Percentiles rank a stretch among this genome's conserved stretches.
These are phyloP conservation scores for Fulica atra DNA, from an alignment of 2,113 vertebrate genomes.

Conservation along the genomic window DNA sequence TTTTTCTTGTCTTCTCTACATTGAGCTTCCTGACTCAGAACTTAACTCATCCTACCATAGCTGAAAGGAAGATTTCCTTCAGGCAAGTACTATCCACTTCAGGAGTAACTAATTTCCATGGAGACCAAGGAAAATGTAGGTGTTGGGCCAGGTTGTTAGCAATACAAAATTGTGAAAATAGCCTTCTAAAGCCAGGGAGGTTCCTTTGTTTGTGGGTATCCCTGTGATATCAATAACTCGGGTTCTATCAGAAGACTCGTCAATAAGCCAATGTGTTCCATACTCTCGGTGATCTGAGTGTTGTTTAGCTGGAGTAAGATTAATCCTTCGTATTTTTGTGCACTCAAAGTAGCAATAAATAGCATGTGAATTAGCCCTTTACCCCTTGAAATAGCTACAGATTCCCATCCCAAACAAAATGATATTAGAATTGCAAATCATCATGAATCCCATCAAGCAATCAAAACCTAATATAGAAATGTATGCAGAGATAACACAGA, in stretches of 20 bases:
- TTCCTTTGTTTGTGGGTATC: neutral
- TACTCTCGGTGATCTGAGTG: neutral
- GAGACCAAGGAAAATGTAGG: neutral
- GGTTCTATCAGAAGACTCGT: neutral
- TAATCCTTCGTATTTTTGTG: conserved; percentile 58
- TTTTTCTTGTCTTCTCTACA: neutral
- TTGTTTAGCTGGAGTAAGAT: conserved; percentile 26
- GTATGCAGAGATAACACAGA: conserved; percentile 58
- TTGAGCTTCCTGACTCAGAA: neutral
- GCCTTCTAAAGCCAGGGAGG: neutral
- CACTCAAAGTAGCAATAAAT: conserved; percentile 59
- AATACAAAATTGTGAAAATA: neutral
- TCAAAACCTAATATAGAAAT: conserved; percentile 60
- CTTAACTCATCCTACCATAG: neutral
- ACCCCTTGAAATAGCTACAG: conserved; percentile 63
- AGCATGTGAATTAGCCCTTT: conserved; percentile 64
- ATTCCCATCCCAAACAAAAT: conserved; percentile 67
- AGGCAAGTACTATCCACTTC: neutral
- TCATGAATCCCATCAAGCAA: conserved; percentile 64
- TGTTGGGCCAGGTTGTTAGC: neutral
- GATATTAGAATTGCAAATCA: conserved; percentile 76
- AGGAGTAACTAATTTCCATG: neutral
- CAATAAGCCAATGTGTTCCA: neutral
- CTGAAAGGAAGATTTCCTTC: neutral
- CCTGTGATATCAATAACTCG: neutral